A percentile compares a stretch with the other conserved stretches of the same genome.
Conservation (phyloP, 2,113 vertebrate genomes). For the Carollia perspicillata region DNA sequence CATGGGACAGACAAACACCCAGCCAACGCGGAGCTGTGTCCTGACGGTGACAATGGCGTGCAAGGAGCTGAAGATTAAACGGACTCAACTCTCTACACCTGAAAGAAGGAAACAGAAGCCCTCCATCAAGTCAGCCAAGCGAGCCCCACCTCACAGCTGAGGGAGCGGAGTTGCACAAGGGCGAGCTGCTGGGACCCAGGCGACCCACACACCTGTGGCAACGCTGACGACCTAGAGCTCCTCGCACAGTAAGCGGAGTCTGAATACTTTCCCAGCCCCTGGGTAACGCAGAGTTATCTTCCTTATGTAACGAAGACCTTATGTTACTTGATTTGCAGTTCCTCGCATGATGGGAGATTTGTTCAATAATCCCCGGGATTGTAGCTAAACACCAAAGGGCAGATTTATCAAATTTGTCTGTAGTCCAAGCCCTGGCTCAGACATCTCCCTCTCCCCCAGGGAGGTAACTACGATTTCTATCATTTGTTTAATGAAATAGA, state of each 20-base stretch:
- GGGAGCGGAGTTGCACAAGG: background rate
- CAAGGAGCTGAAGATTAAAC: background rate
- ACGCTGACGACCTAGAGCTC: background rate
- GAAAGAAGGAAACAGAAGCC: background rate
- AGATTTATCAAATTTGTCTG: background rate
- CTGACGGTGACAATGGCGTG: too few relatives aligned
- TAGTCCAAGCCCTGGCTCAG: background rate
- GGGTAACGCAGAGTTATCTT: background rate
- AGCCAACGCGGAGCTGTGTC: rapidly evolving
- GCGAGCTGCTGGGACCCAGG: background rate
- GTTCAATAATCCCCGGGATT: constrained; percentile 41
- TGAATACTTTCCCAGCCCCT: background rate
- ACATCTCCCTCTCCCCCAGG: background rate
- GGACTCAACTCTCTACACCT: background rate
- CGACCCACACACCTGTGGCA: background rate
- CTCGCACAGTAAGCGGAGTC: background rate
- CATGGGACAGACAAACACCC: background rate
- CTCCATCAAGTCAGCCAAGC: background rate
- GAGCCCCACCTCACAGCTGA: background rate
- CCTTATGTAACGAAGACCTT: constrained; percentile 30
- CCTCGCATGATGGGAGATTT: background rate
- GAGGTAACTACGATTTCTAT: background rate
- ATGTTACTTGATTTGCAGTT: constrained; percentile 46
- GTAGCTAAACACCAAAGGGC: constrained; percentile 16
- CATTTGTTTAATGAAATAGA: background rate